Evolutionary conservation across 2,888 invertebrate genomes (phyloP).

Genomic region (Cenopis cana): DNA sequence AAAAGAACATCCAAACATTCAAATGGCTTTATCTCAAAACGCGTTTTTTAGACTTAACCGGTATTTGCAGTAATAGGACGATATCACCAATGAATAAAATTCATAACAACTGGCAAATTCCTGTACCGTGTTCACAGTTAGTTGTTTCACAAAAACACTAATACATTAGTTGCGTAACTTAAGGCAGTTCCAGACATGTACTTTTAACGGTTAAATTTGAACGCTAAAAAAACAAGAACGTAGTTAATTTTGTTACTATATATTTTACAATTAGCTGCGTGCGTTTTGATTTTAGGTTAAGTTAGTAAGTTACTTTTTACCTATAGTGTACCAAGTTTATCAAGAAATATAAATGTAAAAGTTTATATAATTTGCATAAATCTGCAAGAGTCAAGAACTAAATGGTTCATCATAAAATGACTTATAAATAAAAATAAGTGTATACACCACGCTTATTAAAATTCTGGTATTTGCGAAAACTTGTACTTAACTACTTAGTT

Average conservation of each 20-base stretch:
- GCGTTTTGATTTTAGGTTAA: not conserved
- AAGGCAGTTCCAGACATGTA: not conserved
- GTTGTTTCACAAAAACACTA: conserved; percentile 25
- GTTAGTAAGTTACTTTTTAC: not conserved
- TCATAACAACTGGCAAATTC: conserved; percentile 25
- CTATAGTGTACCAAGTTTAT: no score
- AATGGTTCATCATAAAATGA: no score
- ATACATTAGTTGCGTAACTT: conserved; percentile 1
- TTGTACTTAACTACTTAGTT: not conserved
- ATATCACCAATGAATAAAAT: not conserved
- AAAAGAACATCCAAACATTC: no score
- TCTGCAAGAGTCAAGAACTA: no score
- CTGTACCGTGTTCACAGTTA: conserved; percentile 28
- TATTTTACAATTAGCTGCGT: not conserved
- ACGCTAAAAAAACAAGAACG: no score
- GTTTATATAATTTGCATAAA: no score
- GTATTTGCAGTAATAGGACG: no score
- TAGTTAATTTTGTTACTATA: not conserved
- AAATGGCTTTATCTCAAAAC: no score
- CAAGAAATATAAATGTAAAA: no score
- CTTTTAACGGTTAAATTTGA: not conserved
- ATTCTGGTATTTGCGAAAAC: conserved; percentile 27
- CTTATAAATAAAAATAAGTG: conserved; percentile 36
- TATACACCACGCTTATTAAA: conserved; percentile 26
- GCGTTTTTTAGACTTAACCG: no score